Evolutionary conservation across 2,113 vertebrate genomes (phyloP), one percentile per base, ranked within the genome.

Genomic region (Lonchura striata): DNA sequence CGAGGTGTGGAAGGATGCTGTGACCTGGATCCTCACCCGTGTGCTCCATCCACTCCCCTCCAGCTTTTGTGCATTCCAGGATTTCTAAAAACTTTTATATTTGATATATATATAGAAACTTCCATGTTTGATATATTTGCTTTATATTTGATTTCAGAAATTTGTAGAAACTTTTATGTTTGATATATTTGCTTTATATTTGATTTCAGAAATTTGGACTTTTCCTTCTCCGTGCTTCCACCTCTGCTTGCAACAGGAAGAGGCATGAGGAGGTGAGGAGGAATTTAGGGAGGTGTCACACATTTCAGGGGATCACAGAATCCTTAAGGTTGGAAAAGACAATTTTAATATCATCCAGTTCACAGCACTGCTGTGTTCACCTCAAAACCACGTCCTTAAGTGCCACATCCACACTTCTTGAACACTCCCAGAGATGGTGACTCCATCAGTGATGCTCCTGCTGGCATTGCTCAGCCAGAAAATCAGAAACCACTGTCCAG

Each of bases 251-350:
- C 50, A 35, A 9, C 4, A 81, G 15, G 25, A 52, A 44, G 30
- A 65, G 35, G 24, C 23, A 54, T 3, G 41, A 35, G 50, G 31
- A 65, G 16, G 20, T 0, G 3, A 59, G 53, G 6, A 68, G 57
- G 61, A 71, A 79, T 31, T 42, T 8, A 10, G 42, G 47, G 66
- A 49, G 17, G 4, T 68, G 76, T 39, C n/a, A 25, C 31, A 21
- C 13, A 5, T 31, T 63, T 37, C 54, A 52, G 22, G 66, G 22
- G 31, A 31, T 53, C 78, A 30, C 23, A 60, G 53, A 39, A 24
- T 6, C 0, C 0, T 15, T 31, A 13, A 47, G 21, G 6, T 9
- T 54, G 30, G 53, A n/a, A 13, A 53, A 22, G 20, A 35, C 5
- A 42, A 53, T 8, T 68, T 53, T 13, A 25, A 15, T 1, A 15